Conservation (phyloP, 2,888 invertebrate species). For the Nemotelus nigrinus region DNA sequence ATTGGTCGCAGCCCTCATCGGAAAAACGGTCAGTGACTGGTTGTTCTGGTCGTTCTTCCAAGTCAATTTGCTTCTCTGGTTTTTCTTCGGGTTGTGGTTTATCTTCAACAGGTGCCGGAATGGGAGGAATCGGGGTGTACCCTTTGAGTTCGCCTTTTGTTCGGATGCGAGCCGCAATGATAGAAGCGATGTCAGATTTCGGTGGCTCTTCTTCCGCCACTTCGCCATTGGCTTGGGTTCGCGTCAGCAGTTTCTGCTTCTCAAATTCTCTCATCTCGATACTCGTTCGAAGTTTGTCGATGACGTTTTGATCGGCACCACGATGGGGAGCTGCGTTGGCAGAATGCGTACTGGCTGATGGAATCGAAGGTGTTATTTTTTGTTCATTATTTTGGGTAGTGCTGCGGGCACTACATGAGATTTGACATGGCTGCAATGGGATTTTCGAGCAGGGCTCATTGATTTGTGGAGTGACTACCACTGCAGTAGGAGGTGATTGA, state of each 20-base stretch:
- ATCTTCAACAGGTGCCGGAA: constrained; percentile 46
- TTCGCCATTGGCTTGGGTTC: constrained; percentile 57
- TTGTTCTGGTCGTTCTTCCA: constrained; percentile 41
- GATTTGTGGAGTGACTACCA: no score
- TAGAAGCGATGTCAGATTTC: constrained; percentile 69
- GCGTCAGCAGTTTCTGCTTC: constrained; percentile 64
- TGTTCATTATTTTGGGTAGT: no score
- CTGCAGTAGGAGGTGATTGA: neutral
- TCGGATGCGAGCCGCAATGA: constrained; percentile 77
- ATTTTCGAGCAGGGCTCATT: no score
- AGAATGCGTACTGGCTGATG: constrained; percentile 50
- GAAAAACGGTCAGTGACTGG: constrained; percentile 46
- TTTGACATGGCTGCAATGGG: no score
- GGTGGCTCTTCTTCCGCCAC: constrained; percentile 58
- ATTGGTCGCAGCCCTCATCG: neutral
- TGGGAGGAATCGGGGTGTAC: constrained; percentile 56
- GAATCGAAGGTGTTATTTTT: neutral
- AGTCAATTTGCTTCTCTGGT: neutral
- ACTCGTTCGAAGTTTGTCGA: constrained; percentile 76
- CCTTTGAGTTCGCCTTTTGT: constrained; percentile 88
- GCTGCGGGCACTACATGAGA: no score
- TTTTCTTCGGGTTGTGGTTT: constrained; percentile 58
- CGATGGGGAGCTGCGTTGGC: constrained; percentile 58
- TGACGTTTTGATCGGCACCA: constrained; percentile 76
- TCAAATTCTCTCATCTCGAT: constrained; percentile 74